Conservation (phyloP, 2,113 vertebrate genomes). For the Neodon shergylaensis region DNA sequence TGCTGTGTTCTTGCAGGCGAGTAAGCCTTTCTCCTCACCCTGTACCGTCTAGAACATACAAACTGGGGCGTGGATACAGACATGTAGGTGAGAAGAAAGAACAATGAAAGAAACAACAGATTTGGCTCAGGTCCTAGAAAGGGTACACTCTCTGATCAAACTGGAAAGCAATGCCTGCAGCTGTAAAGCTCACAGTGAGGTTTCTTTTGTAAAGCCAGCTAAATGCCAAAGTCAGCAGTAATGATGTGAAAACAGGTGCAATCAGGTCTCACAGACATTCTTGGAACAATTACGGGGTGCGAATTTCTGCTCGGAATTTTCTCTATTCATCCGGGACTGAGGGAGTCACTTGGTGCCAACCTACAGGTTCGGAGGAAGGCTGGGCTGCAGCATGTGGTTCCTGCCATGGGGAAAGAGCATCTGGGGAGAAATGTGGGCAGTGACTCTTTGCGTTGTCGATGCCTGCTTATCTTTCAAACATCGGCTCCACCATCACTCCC, state of each 20-base stretch:
- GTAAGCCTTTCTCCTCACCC: neutral
- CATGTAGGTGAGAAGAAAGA: neutral
- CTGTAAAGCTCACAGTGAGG: neutral
- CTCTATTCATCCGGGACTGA: neutral
- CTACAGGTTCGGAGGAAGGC: neutral
- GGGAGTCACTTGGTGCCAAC: neutral
- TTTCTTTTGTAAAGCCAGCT: conserved; percentile 1
- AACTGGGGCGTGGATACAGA: neutral
- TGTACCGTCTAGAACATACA: neutral
- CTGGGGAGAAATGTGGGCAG: neutral
- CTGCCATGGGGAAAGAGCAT: neutral
- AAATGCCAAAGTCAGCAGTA: neutral
- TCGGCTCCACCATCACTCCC: neutral
- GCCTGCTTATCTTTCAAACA: neutral
- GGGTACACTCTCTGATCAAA: neutral
- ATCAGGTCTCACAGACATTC: neutral
- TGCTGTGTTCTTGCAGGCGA: neutral
- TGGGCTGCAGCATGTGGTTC: neutral
- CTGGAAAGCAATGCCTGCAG: neutral
- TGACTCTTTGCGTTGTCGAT: neutral
- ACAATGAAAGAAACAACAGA: neutral
- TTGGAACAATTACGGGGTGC: neutral
- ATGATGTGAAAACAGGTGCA: neutral
- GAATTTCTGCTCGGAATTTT: neutral
- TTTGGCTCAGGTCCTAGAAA: neutral